These are phyloP conservation scores for Peromyscus polionotus DNA, from an alignment of 2,113 vertebrate species.

Conservation along the genomic window DNA sequence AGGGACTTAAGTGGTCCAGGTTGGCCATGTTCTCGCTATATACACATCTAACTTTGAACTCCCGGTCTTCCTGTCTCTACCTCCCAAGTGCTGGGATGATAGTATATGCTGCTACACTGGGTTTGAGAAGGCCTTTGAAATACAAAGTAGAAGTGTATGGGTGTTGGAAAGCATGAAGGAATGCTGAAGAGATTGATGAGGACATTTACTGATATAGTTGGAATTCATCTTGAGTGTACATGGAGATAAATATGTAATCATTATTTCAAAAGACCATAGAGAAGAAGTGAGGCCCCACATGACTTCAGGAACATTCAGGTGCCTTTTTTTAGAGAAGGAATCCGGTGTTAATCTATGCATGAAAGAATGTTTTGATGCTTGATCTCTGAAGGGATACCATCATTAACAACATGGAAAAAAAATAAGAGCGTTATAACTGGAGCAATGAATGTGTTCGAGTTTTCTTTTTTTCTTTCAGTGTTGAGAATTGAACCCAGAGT, in stretches of 20 bases:
- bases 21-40: neutral
- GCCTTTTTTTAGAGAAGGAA: constrained; percentile 46
- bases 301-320: neutral
- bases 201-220: neutral
- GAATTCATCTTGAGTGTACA: constrained; percentile 36
- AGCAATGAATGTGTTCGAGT: neutral
- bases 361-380: constrained; percentile 42
- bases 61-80: neutral
- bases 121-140: constrained; percentile 3
- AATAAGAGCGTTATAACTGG: neutral
- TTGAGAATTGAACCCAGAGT: neutral
- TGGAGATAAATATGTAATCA: neutral
- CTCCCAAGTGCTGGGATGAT: neutral
- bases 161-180: neutral
- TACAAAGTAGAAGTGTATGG: neutral
- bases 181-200: constrained; percentile 16
- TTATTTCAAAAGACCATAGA: constrained; percentile 15
- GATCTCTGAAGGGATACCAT: neutral
- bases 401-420: neutral
- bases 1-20: neutral
- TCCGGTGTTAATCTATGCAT: neutral
- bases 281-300: constrained; percentile 11
- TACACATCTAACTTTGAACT: neutral
- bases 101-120: neutral
- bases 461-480: neutral